Base-by-base conservation (phyloP, 2,888 invertebrate species). In the Rotaria sp. region DNA sequence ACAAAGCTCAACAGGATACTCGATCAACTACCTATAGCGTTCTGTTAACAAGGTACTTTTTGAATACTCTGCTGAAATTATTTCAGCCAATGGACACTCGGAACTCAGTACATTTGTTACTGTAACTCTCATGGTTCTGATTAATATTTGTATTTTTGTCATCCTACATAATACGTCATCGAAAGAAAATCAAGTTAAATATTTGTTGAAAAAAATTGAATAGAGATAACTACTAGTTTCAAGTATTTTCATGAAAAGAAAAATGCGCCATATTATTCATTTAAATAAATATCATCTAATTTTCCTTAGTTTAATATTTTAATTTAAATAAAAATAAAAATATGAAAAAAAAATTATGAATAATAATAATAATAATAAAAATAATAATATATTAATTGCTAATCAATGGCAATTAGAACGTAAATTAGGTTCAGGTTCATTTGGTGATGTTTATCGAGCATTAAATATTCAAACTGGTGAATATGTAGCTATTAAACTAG, bases 401-500 rank as follows among this genome's bases (percentile, higher is more conserved):
- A 45, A 45, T n/a, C 41, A 45, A 80, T 45, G 45, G 41, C 41
- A 80, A 45, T 45, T 80, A 80, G 80, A 80, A n/a, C 24, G 41
- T 11, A 45, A 45, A 80, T 24, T 84, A 48, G 84, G 84, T 35
- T 84, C 84, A 26, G 84, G 84, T 18, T 84, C 84, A 38, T 84
- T 84, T 45, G 50, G 84, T 84, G 84, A 84, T 26, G 84, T 84
- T 24, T 84, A 84, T 52, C 50, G 30, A 13, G 50, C 52, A 24
- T 21, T 52, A 35, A 30, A 84, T 55, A 38, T 35, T 11, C 55
- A 50, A 38, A 52, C 52, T 2, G 52, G 84, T 13, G 84, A 84
- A 38, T 7, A 11, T 50, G 50, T 84, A 21, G 84, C 84, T 11
- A 55, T 84, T 84, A 84, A 84, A 55, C 38, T 84, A 0, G 52